Evolutionary conservation across 2,888 invertebrate genomes (phyloP), one percentile per base, ranked within the genome.

Genomic region (Drosophila kuntzei): DNA sequence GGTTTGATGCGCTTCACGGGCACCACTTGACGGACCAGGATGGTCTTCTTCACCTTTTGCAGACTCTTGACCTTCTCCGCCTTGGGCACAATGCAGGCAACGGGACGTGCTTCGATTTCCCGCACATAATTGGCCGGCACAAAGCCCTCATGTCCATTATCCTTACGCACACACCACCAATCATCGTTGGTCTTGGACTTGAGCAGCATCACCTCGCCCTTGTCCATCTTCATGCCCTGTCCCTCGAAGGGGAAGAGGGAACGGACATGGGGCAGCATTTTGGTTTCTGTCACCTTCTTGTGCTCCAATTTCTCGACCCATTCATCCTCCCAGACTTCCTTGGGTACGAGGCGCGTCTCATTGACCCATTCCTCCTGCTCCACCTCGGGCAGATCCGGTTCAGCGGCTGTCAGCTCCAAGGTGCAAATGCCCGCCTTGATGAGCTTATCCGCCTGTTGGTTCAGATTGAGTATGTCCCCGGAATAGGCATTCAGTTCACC

Each of bases 161-260:
- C 95, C 91, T 98, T 98, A 12, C 98, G 94, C n/a, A 99, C 97
- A 86, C 97, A 97, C 99, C 99, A 99, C 99, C 99, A 99, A 92
- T 99, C 99, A 0, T 96, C 95, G 93, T 99, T 99, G 7, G 98
- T 98, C 93, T 98, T 98, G 91, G 96, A 97, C 72, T 99, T 94
- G 1, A 99, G 94, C 89, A 98, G 96, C 97, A 99, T 97, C 2
- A 92, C 89, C 93, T 99, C 98, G 57, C 97, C 97, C 92, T 98
- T 99, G 58, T 94, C 94, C 95, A 98, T 97, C 50, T 95, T 95
- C 93, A 98, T 97, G 47, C 98, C 98, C 89, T 98, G 97, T 0
- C 98, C 98, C 58, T 94, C 95, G 94, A 98, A 99, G 12, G 97
- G 95, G 93, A 98, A 99, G 50, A 97, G 93, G 9, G 96, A 95